phyloP scores from a whole-genome alignment of 1,140 invertebrate genomes.

The Conus betulinus region DNA sequence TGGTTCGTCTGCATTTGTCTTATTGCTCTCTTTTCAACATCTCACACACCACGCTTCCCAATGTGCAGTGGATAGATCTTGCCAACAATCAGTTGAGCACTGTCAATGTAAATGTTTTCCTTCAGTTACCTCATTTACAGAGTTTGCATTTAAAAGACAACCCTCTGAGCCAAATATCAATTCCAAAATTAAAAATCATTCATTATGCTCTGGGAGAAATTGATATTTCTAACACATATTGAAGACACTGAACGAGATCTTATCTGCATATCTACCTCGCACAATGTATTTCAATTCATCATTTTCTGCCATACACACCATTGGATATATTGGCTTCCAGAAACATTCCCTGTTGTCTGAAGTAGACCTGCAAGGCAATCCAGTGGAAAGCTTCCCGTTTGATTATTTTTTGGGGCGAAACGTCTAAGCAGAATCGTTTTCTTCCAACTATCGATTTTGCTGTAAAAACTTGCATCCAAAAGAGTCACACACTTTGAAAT shows the following conservation, averaged over 20 bases:
- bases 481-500: conserved; percentile 41
- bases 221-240: neutral
- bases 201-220: neutral
- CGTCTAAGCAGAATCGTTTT: conserved; percentile 1
- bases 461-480: conserved; percentile 44
- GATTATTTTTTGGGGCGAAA: conserved; percentile 29
- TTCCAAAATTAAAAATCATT: too few species aligned
- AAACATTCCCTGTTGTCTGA: neutral
- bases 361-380: neutral
- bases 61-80: neutral
- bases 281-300: neutral
- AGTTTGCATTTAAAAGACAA: neutral
- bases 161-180: neutral
- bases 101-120: neutral
- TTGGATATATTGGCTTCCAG: neutral
- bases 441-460: conserved; percentile 54
- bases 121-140: neutral
- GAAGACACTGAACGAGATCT: neutral
- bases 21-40: neutral
- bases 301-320: neutral
- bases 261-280: neutral
- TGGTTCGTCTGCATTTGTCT: neutral
- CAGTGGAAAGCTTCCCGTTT: neutral
- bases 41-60: neutral
- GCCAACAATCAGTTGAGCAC: neutral